Percentiles rank a stretch among this genome's conserved stretches.
Conservation (phyloP, 2,113 vertebrate genomes). For the Microcebus jonahi region DNA sequence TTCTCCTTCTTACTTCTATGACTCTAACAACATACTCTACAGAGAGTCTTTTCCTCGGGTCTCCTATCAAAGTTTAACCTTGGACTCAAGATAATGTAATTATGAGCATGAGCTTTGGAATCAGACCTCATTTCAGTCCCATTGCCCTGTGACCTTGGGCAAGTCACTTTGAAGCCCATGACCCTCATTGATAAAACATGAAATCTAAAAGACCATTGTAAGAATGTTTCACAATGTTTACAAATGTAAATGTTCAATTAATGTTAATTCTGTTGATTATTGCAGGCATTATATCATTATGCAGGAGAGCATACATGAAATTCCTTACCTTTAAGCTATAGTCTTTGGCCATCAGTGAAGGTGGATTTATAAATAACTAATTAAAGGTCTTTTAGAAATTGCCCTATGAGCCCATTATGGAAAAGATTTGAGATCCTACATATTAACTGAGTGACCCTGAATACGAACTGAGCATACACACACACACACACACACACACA, state of each 20-base stretch:
- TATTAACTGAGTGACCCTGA: background rate
- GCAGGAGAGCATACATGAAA: background rate
- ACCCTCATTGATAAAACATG: background rate
- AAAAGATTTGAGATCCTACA: background rate
- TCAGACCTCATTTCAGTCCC: background rate
- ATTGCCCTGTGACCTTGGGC: background rate
- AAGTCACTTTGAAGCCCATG: background rate
- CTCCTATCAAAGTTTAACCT: background rate
- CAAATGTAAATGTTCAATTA: background rate
- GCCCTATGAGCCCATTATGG: background rate
- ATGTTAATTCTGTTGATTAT: constrained; percentile 1
- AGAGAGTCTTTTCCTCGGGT: background rate
- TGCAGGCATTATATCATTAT: background rate
- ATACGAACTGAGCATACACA: background rate
- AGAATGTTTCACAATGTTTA: background rate
- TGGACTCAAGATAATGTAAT: background rate
- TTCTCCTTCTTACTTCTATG: background rate
- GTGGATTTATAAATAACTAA: background rate
- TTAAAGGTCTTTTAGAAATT: background rate
- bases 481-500: too few species aligned
- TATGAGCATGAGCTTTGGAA: background rate
- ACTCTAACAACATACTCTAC: background rate
- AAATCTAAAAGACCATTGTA: background rate
- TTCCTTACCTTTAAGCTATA: background rate
- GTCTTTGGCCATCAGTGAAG: background rate